Conservation (phyloP, 2,797 vertebrate species). For the Loris lydekkerianus region DNA sequence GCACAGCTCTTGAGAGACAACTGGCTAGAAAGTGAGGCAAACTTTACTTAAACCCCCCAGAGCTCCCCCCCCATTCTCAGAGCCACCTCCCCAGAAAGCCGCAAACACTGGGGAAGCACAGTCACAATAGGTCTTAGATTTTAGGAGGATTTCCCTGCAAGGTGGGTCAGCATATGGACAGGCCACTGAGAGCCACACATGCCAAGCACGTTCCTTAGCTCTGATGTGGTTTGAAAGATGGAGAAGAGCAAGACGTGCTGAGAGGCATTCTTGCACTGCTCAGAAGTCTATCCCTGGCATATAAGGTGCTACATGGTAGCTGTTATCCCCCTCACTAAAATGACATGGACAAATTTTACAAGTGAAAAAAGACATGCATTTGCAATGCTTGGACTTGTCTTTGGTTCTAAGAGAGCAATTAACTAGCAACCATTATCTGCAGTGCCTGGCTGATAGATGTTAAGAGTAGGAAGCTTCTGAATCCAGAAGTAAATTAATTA, state of each 20-base stretch:
- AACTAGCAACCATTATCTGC: neutral
- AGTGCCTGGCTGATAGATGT: neutral
- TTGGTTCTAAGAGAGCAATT: slow-evolving; percentile 31
- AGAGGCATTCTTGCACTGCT: neutral
- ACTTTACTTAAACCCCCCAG: neutral
- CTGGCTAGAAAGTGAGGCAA: neutral
- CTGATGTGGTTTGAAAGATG: neutral
- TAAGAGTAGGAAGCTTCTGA: slow-evolving; percentile 10
- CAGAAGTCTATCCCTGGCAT: neutral
- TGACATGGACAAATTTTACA: neutral
- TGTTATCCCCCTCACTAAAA: neutral
- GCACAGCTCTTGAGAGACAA: neutral
- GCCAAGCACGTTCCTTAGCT: neutral
- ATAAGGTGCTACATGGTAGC: neutral
- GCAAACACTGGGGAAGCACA: slow-evolving; percentile 36
- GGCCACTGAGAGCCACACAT: neutral
- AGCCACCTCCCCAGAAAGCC: neutral
- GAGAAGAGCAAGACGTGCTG: neutral
- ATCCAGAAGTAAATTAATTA: slow-evolving; percentile 23
- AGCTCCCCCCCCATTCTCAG: neutral
- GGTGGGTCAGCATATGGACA: neutral
- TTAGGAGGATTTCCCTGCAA: neutral
- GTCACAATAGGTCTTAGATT: neutral
- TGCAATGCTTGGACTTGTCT: neutral
- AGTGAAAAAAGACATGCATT: neutral